Evolutionary conservation across 2,888 invertebrate genomes (phyloP).

Genomic region (Drosophila affinis): DNA sequence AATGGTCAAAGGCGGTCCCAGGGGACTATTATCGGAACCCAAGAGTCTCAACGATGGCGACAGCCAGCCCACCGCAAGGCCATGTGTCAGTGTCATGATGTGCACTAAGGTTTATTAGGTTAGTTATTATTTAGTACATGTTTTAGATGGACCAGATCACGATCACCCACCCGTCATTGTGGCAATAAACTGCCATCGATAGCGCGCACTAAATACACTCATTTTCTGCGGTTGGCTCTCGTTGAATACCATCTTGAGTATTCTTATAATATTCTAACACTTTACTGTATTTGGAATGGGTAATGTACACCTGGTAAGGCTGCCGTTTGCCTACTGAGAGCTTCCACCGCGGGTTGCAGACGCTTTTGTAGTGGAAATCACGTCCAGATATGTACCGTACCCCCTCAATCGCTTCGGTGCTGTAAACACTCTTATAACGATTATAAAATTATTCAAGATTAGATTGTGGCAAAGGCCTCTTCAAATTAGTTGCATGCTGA

Average conservation of each 20-base stretch:
- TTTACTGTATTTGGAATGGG: background rate
- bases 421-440: conserved; percentile 25
- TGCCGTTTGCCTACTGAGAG: conserved; percentile 48
- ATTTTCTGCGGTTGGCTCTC: conserved; percentile 22
- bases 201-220: conserved; percentile 56
- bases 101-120: conserved; percentile 66
- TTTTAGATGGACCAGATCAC: background rate
- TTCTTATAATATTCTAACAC: background rate
- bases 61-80: conserved; percentile 77
- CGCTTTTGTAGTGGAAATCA: conserved; percentile 60
- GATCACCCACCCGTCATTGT: conserved; percentile 66
- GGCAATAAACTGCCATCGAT: conserved; percentile 65
- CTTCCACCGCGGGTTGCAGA: conserved; percentile 14
- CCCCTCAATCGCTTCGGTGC: conserved; percentile 22
- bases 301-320: conserved; percentile 9
- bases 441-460: conserved; percentile 52
- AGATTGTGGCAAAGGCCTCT: conserved; percentile 46
- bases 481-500: conserved; percentile 13
- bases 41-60: conserved; percentile 72
- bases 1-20: conserved; percentile 51
- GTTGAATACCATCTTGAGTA: conserved; percentile 50
- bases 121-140: background rate
- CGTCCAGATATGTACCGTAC: conserved; percentile 19
- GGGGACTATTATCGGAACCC: conserved; percentile 57
- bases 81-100: conserved; percentile 77